Evolutionary conservation across 2,888 invertebrate genomes (phyloP).

Genomic region (Caenorhabditis panamensis): DNA sequence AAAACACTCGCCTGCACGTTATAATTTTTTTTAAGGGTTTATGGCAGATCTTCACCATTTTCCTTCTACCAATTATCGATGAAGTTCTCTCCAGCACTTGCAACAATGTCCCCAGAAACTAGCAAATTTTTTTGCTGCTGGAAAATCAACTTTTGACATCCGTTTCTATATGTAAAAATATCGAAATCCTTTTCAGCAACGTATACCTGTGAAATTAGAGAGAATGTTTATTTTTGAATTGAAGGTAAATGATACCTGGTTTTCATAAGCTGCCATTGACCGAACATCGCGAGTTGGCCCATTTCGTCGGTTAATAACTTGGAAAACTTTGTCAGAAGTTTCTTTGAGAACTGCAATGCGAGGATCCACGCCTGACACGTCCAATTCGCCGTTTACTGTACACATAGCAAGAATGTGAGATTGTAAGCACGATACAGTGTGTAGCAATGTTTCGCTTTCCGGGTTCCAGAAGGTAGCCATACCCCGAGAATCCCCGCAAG

Average conservation of each 20-base stretch:
- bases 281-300: slow-evolving; percentile 66
- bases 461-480: slow-evolving; percentile 73
- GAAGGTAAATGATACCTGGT: too few species aligned
- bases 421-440: slow-evolving; percentile 70
- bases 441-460: slow-evolving; percentile 65
- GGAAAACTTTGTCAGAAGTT: slow-evolving; percentile 36
- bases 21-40: slow-evolving; percentile 46
- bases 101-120: slow-evolving; percentile 42
- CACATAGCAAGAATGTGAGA: slow-evolving; percentile 72
- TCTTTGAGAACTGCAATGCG: slow-evolving; percentile 71
- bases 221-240: too few species aligned
- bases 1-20: slow-evolving; percentile 45
- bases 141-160: slow-evolving; percentile 39
- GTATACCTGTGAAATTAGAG: too few species aligned
- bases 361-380: slow-evolving; percentile 76
- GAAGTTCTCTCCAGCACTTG: slow-evolving; percentile 47
- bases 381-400: slow-evolving; percentile 50
- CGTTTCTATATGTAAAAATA: slow-evolving; percentile 52
- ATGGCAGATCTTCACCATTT: slow-evolving; percentile 46
- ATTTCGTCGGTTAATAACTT: slow-evolving; percentile 50
- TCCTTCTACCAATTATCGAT: slow-evolving; percentile 64
- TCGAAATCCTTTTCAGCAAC: slow-evolving; percentile 67
- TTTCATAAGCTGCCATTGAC: slow-evolving; percentile 59
- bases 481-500: slow-evolving; percentile 77
- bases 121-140: slow-evolving; percentile 47